Evolutionary conservation across 2,113 vertebrate species (phyloP), one percentile per base, ranked within the genome.

Genomic region (Dipodomys ordii): DNA sequence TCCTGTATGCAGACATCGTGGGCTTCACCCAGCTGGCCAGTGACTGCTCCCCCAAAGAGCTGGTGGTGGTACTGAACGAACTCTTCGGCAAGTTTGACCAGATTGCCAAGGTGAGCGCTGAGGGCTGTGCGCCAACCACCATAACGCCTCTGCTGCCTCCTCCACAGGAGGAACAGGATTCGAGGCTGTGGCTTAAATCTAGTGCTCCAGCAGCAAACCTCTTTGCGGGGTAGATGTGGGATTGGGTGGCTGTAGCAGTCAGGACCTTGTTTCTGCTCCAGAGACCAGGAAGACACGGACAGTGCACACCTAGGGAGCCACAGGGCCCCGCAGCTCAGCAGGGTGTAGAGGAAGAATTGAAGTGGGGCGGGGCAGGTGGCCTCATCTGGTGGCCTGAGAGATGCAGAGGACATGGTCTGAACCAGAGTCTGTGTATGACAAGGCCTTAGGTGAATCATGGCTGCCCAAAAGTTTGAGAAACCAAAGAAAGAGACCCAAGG

Each of bases 61-160:
- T 99, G 15, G 99, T 99, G 64, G 98, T 99, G 89, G 99, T 99
- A 98, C 98, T 99, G 92, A 99, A 99, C 15, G 99, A 99, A 65
- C 98, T 99, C 80, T 99, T 99, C 79, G 99, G 99, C 10, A 99
- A 99, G 96, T 99, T 99, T 95, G 99, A 99, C 97, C 99, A 99
- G 98, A 99, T 99, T 76, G 99, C 99, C 87, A 99, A 99, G 99
- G 99, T 99, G 96, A 97, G 98, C 76, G 6, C 46, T 23, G 23
- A 25, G 22, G 82, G 49, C 12, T 2, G 13, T 35, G 30, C 22
- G 0, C n/a, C 7, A 25, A 30, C 46, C 23, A 71, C 8, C 15
- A 30, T 13, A 13, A 16, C 1, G 68, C 68, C 30, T n/a, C 46
- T 35, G n/a, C n/a, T 28, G 46, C 46, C 9, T 9, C 32, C 83